Evolutionary conservation across 1,140 invertebrate species (phyloP).

Genomic region (Drosophila bocki): DNA sequence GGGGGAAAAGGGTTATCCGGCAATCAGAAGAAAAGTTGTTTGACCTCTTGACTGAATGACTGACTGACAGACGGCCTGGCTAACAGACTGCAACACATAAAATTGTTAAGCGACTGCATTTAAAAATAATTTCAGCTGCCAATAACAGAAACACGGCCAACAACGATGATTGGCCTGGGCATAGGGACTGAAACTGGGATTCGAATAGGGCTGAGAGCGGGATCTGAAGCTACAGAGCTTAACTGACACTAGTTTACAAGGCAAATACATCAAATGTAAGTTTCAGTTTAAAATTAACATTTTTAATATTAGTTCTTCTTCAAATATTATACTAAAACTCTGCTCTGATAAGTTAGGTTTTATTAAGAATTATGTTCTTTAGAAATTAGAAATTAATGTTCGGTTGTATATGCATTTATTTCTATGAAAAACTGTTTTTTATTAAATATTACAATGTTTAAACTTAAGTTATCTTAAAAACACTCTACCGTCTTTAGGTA

Average conservation of each 20-base stretch:
- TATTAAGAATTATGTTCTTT: background rate
- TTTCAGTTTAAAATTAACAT: too few species aligned
- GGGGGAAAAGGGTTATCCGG: conserved; percentile 16
- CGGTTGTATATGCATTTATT: too few species aligned
- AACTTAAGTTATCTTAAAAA: too few species aligned
- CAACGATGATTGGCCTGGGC: conserved; percentile 53
- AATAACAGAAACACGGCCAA: conserved; percentile 64
- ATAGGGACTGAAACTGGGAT: conserved; percentile 19
- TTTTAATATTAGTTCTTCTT: background rate
- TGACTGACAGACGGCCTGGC: conserved; percentile 42
- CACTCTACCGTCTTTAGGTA: background rate
- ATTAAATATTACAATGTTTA: too few species aligned
- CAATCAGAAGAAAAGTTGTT: conserved; percentile 73
- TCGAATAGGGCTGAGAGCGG: conserved; percentile 3
- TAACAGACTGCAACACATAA: conserved; percentile 62
- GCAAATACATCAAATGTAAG: background rate
- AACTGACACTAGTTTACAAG: conserved; percentile 2
- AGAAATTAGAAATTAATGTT: too few species aligned
- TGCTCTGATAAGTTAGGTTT: background rate
- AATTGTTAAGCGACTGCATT: conserved; percentile 82
- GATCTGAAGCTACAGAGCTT: conserved; percentile 4
- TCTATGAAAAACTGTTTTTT: too few species aligned
- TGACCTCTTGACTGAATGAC: conserved; percentile 74
- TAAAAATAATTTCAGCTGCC: conserved; percentile 82
- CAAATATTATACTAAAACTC: background rate